These are phyloP conservation scores for Melipona bicolor DNA, from an alignment of 2,888 invertebrate genomes.

Conservation along the genomic window DNA sequence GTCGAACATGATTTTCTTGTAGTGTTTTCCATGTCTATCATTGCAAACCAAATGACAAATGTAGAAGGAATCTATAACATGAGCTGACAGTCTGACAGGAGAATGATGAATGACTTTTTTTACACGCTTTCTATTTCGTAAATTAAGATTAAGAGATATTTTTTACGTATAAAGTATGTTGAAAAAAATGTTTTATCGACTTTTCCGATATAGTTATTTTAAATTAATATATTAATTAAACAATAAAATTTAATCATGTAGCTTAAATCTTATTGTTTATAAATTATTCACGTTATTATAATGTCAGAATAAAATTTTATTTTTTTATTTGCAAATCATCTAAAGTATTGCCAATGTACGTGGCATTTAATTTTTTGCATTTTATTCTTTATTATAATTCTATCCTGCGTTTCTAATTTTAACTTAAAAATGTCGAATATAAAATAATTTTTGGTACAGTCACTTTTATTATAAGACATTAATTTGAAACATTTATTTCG, in stretches of 20 bases:
- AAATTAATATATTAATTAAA: conserved; percentile 1
- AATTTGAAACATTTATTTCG: background rate
- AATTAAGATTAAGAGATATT: conserved; percentile 9
- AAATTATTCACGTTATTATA: background rate
- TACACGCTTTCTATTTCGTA: conserved; percentile 29
- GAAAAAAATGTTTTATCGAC: conserved; percentile 12
- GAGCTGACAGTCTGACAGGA: conserved; percentile 14
- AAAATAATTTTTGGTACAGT: background rate
- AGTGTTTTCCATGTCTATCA: conserved; percentile 25
- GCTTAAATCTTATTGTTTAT: conserved; percentile 3
- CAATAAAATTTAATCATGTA: background rate
- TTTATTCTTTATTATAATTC: background rate
- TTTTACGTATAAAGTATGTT: conserved; percentile 24
- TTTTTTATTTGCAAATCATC: background rate
- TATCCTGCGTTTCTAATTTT: background rate
- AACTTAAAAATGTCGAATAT: background rate
- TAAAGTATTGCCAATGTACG: background rate
- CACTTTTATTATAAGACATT: background rate
- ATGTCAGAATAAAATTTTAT: background rate
- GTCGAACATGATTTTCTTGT: conserved; percentile 1
- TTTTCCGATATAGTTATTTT: conserved; percentile 14
- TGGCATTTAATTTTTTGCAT: conserved; percentile 1
- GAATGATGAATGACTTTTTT: conserved; percentile 13
- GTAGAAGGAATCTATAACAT: conserved; percentile 23
- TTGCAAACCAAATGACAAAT: conserved; percentile 23